Evolutionary conservation across 2,797 vertebrate species (phyloP).

Genomic region (Sebastes vulpes): DNA sequence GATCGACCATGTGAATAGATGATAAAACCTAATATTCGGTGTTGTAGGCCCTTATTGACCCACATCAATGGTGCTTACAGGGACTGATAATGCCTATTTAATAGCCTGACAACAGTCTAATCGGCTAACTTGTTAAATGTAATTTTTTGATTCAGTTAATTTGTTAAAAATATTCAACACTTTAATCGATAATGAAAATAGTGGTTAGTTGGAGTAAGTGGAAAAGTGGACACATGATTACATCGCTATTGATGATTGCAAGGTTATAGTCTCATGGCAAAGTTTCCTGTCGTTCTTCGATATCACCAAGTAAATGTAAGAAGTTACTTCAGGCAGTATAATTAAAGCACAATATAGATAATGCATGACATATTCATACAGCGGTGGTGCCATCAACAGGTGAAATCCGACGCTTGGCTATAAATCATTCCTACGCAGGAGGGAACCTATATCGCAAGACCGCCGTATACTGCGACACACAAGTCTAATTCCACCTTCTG

Average conservation of each 20-base stretch:
- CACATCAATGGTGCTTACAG: no score
- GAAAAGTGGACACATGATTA: not conserved
- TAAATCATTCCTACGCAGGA: not conserved
- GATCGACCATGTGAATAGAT: no score
- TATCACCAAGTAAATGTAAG: not conserved
- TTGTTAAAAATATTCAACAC: not conserved
- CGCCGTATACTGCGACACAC: not conserved
- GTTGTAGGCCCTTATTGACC: no score
- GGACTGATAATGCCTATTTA: no score
- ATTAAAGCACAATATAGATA: not conserved
- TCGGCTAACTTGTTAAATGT: not conserved
- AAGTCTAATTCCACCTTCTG: conserved; percentile 13
- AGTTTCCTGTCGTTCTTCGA: not conserved
- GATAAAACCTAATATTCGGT: no score
- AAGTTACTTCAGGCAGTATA: not conserved
- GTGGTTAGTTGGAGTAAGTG: not conserved
- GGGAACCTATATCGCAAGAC: not conserved
- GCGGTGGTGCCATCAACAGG: not conserved
- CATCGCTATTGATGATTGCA: not conserved
- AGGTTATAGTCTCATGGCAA: not conserved
- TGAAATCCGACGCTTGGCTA: not conserved
- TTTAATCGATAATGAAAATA: not conserved
- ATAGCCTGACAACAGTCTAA: no score
- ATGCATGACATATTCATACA: not conserved
- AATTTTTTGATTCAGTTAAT: not conserved